Percentiles rank a stretch among this genome's conserved stretches.
Evolutionary conservation across 2,888 invertebrate species (phyloP).

Genomic region (Plusia festucae): DNA sequence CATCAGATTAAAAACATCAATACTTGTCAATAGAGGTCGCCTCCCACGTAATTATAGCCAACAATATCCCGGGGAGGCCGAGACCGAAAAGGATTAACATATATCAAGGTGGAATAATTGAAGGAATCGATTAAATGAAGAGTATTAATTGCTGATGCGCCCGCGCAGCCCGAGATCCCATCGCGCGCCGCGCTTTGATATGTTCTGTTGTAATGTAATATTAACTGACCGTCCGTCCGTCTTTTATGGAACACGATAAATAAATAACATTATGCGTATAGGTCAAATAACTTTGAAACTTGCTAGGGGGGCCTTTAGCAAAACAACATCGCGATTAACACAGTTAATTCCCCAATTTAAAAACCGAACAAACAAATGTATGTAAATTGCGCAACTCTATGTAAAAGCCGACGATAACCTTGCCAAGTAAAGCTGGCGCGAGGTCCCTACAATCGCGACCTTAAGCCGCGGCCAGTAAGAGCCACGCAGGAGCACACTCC

Average conservation of each 20-base stretch:
- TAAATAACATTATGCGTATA: conserved; percentile 58
- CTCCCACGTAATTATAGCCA: conserved; percentile 89
- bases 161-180: conserved; percentile 78
- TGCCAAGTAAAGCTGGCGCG: conserved; percentile 57
- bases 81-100: conserved; percentile 86
- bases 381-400: conserved; percentile 88
- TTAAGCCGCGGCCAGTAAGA: conserved; percentile 64
- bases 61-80: conserved; percentile 87
- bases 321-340: conserved; percentile 83
- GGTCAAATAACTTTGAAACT: conserved; percentile 65
- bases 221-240: conserved; percentile 65
- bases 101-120: conserved; percentile 88
- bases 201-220: conserved; percentile 67
- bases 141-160: conserved; percentile 89
- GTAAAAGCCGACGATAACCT: conserved; percentile 85
- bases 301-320: conserved; percentile 66
- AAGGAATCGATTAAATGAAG: conserved; percentile 89
- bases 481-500: conserved; percentile 49
- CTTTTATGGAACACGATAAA: conserved; percentile 56
- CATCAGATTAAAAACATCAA: conserved; percentile 90
- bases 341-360: conserved; percentile 87
- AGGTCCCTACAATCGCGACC: conserved; percentile 59
- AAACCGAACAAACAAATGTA: conserved; percentile 89
- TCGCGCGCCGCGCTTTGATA: conserved; percentile 72
- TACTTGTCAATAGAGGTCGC: conserved; percentile 88